Evolutionary conservation across 2,888 invertebrate genomes (phyloP).

Genomic region (Podabrus alpinus): DNA sequence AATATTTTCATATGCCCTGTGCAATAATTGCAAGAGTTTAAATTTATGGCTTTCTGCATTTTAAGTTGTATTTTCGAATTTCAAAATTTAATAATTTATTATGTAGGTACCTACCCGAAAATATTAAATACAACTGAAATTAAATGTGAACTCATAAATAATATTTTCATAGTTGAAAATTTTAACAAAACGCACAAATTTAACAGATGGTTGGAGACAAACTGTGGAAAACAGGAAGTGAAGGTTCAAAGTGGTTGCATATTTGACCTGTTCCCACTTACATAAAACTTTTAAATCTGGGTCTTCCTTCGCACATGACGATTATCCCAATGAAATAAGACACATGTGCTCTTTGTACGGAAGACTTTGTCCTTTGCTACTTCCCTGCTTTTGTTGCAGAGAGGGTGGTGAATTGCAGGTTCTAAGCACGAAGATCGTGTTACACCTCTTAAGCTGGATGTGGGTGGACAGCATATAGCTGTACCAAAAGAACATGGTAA

Average conservation of each 20-base stretch:
- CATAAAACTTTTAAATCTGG: constrained; percentile 10
- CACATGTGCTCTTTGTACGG: constrained; percentile 11
- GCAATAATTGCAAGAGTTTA: not conserved
- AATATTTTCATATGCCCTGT: not conserved
- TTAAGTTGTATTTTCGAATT: not conserved
- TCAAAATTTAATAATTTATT: not conserved
- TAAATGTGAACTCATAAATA: not conserved
- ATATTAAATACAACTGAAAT: no score
- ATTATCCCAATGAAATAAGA: constrained; percentile 4
- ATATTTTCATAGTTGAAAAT: not conserved
- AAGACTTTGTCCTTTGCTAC: constrained; percentile 10
- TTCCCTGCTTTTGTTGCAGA: constrained; percentile 3
- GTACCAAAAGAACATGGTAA: not conserved
- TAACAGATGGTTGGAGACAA: constrained; percentile 1
- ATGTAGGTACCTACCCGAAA: not conserved
- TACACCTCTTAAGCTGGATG: constrained; percentile 10
- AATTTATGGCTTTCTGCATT: not conserved
- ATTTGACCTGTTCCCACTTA: constrained; percentile 16
- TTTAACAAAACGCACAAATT: not conserved
- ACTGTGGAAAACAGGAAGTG: constrained; percentile 13
- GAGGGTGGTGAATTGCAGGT: constrained; percentile 14
- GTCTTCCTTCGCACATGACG: constrained; percentile 18
- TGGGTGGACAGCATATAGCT: constrained; percentile 15
- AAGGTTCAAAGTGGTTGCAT: constrained; percentile 12
- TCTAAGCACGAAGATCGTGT: constrained; percentile 10